Percentiles rank a stretch among this genome's conserved stretches.
Evolutionary conservation across 1,140 invertebrate genomes (phyloP).

Genomic region (Cydia amplana): DNA sequence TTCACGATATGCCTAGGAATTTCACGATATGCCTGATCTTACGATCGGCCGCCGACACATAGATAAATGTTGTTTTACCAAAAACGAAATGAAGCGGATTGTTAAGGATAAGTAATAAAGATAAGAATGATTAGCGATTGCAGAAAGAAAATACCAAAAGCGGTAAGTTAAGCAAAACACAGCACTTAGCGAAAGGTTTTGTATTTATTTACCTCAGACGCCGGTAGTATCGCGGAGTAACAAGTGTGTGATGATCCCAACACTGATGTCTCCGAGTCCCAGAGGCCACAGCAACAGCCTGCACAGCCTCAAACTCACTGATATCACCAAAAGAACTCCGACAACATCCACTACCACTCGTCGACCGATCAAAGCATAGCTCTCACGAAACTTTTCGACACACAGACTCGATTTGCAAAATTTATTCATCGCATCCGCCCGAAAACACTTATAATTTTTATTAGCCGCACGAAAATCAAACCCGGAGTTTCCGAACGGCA

Average conservation of each 20-base stretch:
- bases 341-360: constrained; percentile 63
- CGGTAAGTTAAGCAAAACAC: constrained; percentile 6
- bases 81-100: constrained; percentile 1
- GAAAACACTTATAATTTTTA: constrained; percentile 74
- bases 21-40: no score
- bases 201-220: constrained; percentile 45
- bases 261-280: constrained; percentile 40
- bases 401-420: constrained; percentile 77
- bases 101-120: constrained; percentile 20
- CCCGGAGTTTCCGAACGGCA: constrained; percentile 42
- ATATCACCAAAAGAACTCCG: constrained; percentile 47
- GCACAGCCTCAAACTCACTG: constrained; percentile 55
- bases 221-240: constrained; percentile 42
- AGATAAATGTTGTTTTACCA: not conserved
- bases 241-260: constrained; percentile 41
- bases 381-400: constrained; percentile 73
- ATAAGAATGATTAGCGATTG: constrained; percentile 25
- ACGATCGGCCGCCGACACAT: no score
- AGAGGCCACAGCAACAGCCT: constrained; percentile 41
- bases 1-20: no score
- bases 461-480: constrained; percentile 62
- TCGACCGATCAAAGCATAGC: constrained; percentile 73
- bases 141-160: constrained; percentile 7
- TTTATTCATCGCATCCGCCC: constrained; percentile 78
- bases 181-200: not conserved